phyloP scores from a whole-genome alignment of 2,797 vertebrate species.

The Zenarchopterus dispar region DNA sequence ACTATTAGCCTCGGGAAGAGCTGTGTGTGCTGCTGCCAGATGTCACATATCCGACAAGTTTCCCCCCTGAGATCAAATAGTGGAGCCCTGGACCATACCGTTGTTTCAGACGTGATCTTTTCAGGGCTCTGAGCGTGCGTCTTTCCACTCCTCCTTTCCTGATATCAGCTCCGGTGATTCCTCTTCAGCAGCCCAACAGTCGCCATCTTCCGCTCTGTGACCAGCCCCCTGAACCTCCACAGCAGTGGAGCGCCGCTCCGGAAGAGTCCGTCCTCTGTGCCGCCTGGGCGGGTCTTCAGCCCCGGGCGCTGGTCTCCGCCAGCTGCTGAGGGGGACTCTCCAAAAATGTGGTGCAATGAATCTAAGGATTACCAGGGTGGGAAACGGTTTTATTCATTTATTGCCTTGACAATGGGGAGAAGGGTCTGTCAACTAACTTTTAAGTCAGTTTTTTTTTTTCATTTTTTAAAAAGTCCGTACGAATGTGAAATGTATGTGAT shows the following conservation, averaged over 20 bases:
- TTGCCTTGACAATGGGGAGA: no score
- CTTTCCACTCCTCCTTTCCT: slow-evolving; percentile 54
- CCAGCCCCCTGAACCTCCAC: slow-evolving; percentile 60
- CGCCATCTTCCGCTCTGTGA: slow-evolving; percentile 82
- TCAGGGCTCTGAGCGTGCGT: slow-evolving; percentile 29
- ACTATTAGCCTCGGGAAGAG: slow-evolving; percentile 43
- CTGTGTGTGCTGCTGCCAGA: slow-evolving; percentile 23
- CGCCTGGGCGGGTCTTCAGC: slow-evolving; percentile 44
- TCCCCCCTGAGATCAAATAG: background rate
- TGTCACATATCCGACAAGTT: slow-evolving; percentile 27
- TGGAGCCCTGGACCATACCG: slow-evolving; percentile 52
- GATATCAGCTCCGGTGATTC: slow-evolving; percentile 81
- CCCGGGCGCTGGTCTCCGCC: background rate
- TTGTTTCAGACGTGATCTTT: slow-evolving; percentile 44
- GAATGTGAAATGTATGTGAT: no score
- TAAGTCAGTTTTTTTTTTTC: no score
- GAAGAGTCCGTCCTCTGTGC: slow-evolving; percentile 18
- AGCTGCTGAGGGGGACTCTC: no score
- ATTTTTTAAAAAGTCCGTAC: no score
- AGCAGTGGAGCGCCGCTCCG: slow-evolving; percentile 38
- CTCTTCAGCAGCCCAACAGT: slow-evolving; percentile 76
- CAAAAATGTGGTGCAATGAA: no score
- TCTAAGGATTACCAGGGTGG: no score
- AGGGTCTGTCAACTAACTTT: no score
- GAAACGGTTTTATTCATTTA: no score